phyloP scores from a whole-genome alignment of 2,888 invertebrate species.

The Troilus luridus region DNA sequence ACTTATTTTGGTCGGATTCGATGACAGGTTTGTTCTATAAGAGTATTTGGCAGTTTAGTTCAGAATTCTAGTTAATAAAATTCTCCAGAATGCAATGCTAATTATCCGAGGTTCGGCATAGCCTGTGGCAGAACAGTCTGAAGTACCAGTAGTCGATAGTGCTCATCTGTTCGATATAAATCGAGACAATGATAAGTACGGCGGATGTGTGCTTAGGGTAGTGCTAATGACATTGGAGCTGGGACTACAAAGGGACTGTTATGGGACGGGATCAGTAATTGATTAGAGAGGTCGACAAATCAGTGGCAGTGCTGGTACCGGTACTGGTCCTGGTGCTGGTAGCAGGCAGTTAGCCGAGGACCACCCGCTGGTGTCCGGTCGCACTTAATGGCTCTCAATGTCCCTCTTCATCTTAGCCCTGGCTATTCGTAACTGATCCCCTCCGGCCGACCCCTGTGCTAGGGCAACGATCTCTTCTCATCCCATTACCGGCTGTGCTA shows the following conservation, averaged over 20 bases:
- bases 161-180: background rate
- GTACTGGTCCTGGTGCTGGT: background rate
- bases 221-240: constrained; percentile 9
- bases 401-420: background rate
- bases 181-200: background rate
- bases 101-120: no score
- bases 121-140: no score
- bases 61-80: no score
- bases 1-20: no score
- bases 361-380: constrained; percentile 3
- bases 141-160: background rate
- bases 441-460: background rate
- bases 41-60: no score
- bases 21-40: no score
- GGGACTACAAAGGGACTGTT: background rate
- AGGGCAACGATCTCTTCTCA: background rate
- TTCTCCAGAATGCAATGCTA: no score
- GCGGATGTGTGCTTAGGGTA: background rate
- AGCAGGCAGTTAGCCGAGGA: background rate
- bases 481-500: background rate
- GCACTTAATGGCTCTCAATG: background rate
- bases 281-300: background rate
- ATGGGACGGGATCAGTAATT: background rate
- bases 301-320: background rate
- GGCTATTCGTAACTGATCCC: background rate